Evolutionary conservation across 1,140 invertebrate genomes (phyloP).

Genomic region (Steinernema feltiae): DNA sequence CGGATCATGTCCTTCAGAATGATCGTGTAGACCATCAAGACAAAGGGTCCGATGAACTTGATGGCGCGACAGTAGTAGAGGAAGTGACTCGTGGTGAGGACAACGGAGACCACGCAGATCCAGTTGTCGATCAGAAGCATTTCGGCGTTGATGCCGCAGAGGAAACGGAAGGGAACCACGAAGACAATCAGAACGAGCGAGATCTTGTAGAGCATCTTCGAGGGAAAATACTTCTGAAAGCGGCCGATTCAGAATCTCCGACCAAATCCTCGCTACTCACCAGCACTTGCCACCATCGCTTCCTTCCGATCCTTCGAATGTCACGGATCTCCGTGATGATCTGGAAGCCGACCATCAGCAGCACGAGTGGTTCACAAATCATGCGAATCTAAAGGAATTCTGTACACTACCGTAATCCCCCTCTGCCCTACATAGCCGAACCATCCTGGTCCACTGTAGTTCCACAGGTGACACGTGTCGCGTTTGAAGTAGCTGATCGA

Average conservation of each 20-base stretch:
- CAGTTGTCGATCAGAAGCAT: conserved; percentile 38
- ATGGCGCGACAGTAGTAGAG: conserved; percentile 71
- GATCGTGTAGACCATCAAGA: conserved; percentile 98
- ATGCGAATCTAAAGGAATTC: conserved; percentile 23
- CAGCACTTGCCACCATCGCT: conserved; percentile 54
- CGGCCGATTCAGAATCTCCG: not conserved
- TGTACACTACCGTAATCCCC: not conserved
- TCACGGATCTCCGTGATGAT: conserved; percentile 42
- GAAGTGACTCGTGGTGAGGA: conserved; percentile 40
- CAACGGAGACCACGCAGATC: conserved; percentile 24
- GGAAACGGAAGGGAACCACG: conserved; percentile 74
- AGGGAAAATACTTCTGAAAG: conserved; percentile 74
- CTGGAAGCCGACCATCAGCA: conserved; percentile 32
- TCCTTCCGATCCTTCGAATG: conserved; percentile 46
- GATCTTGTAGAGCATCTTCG: conserved; percentile 83
- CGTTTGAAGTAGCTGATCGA: not conserved
- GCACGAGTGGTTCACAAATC: conserved; percentile 17
- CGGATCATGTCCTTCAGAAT: conserved; percentile 87
- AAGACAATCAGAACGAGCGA: conserved; percentile 78
- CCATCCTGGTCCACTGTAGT: conserved; percentile 18
- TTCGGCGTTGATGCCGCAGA: conserved; percentile 66
- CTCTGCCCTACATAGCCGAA: conserved; percentile 17
- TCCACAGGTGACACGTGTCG: conserved; percentile 21
- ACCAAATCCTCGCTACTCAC: conserved; percentile 28
- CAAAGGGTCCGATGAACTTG: conserved; percentile 91